phyloP scores from a whole-genome alignment of 2,888 invertebrate species.

The Hedychridium roseum region DNA sequence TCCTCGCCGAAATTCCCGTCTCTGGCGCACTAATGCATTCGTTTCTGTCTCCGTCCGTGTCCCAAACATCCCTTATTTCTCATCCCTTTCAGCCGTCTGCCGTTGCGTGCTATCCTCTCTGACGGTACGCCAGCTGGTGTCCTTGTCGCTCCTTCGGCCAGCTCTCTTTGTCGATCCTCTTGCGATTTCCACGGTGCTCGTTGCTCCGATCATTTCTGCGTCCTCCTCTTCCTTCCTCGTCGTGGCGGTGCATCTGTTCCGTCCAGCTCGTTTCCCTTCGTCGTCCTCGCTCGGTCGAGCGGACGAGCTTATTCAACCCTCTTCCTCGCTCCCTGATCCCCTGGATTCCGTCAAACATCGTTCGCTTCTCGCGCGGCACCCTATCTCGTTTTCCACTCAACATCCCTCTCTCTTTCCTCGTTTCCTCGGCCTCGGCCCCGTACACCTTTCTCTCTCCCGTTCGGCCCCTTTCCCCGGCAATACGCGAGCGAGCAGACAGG shows the following conservation, averaged over 20 bases:
- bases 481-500: constrained; percentile 11
- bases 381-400: constrained; percentile 9
- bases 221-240: no score
- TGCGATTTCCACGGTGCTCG: no score
- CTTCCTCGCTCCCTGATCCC: constrained; percentile 4
- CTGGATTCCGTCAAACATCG: constrained; percentile 6
- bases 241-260: no score
- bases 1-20: no score
- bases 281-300: no score
- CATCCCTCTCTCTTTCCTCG: constrained; percentile 7
- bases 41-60: neutral
- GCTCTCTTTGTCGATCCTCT: no score
- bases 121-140: no score
- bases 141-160: no score
- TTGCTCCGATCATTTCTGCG: no score
- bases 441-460: constrained; percentile 13
- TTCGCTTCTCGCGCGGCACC: constrained; percentile 10
- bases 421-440: constrained; percentile 2
- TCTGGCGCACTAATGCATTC: no score
- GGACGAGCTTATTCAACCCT: constrained; percentile 23
- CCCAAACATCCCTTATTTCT: neutral
- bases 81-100: neutral
- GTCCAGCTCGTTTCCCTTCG: no score
- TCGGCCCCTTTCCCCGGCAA: constrained; percentile 9
- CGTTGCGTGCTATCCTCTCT: no score